Percentiles rank a stretch among this genome's conserved stretches.
Evolutionary conservation across 2,797 vertebrate genomes (phyloP).

Genomic region (Emydoidea blandingii): DNA sequence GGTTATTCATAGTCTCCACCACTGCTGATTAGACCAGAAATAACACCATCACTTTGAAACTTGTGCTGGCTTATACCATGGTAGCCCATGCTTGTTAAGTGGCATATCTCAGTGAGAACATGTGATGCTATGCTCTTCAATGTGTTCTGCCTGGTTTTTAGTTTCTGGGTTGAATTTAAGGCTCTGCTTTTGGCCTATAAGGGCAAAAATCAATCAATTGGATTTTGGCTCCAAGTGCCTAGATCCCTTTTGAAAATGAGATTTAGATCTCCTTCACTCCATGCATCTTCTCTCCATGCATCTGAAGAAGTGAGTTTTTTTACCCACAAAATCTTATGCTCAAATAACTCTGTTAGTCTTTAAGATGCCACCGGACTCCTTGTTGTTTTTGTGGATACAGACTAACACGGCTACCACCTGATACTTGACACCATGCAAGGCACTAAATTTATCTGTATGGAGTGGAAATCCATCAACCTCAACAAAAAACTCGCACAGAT

Average conservation of each 20-base stretch:
- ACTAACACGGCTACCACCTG: too few relatives aligned
- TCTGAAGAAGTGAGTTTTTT: too few relatives aligned
- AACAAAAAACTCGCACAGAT: too few relatives aligned
- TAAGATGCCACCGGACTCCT: too few relatives aligned
- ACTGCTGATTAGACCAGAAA: not conserved
- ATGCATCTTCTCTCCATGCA: too few relatives aligned
- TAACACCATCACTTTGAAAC: not conserved
- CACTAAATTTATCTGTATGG: too few relatives aligned
- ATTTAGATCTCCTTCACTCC: not conserved
- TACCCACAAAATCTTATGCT: too few relatives aligned
- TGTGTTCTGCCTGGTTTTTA: not conserved
- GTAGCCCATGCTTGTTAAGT: not conserved
- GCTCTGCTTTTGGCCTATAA: not conserved
- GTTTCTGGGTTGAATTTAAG: not conserved
- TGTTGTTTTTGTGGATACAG: too few relatives aligned
- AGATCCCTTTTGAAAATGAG: not conserved
- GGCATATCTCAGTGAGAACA: not conserved
- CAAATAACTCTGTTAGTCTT: too few relatives aligned
- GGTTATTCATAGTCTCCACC: not conserved
- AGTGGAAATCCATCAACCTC: too few relatives aligned
- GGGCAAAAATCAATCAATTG: not conserved
- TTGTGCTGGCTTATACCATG: not conserved
- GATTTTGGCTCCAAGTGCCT: not conserved
- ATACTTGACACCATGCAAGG: too few relatives aligned
- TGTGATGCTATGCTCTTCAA: accelerated